Base-by-base conservation (phyloP, 2,113 vertebrate species). In the Brachypodius melanocephalos region DNA sequence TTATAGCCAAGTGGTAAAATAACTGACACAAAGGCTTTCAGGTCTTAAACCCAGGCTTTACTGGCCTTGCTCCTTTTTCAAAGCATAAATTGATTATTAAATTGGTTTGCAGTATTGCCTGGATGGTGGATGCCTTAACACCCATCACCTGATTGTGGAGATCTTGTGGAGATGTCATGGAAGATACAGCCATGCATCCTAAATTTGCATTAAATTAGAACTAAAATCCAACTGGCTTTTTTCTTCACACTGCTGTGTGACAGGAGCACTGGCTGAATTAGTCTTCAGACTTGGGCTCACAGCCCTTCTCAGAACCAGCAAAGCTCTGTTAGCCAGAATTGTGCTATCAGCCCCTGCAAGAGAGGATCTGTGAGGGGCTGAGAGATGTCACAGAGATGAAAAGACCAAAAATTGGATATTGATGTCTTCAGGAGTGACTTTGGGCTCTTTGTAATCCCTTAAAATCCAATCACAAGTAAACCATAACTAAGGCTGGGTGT, bases 401-500 rank as follows among this genome's bases (percentile, higher is more conserved):
- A 45, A 16, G 42, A 59, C 10, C 17, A 28, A 65, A 62, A 49
- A 16, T 0, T 19, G 63, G 6, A 2, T 43, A 42, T 42, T 20
- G 58, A 16, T 51, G 34, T 45, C 42, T 69, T 73, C 2, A 0
- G 19, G 25, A 25, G 31, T 63, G 63, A 32, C 62, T 83, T 36
- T 4, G 36, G 16, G 16, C 21, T 61, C 38, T 62, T 48, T 46
- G 9, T 32, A 42, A 14, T 38, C 4, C 14, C 42, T 43, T 58
- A 19, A 36, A 48, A 58, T 1, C 20, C 22, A 61, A 42, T 24
- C 63, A 14, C 0, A 3, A 13, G 12, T 18, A n/a, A 40, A 14
- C 5, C 15, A 8, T 0, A 1, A 0, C 8, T 4, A 10, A 54
- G 68, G 26, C 59, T 65, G 4, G 6, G 28, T 76, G 34, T 54